Evolutionary conservation across 2,113 vertebrate species (phyloP).

Genomic region (Cynocephalus volans): DNA sequence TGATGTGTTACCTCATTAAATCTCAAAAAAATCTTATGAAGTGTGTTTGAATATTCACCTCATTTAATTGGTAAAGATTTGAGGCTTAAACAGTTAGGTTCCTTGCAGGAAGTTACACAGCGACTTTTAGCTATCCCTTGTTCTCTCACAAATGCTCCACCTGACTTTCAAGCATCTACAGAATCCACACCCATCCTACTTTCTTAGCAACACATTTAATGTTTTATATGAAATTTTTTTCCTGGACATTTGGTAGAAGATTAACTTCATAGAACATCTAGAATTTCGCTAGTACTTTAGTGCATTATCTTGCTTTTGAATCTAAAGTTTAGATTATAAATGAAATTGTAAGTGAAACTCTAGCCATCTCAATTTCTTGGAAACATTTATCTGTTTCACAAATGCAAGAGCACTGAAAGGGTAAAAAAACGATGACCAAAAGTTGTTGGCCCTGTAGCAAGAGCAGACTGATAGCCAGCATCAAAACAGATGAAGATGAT

Average conservation of each 20-base stretch:
- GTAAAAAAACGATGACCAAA: background rate
- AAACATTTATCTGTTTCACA: constrained; percentile 1
- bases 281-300: constrained; percentile 2
- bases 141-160: background rate
- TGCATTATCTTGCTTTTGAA: constrained; percentile 7
- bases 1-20: background rate
- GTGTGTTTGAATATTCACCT: background rate
- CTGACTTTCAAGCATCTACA: background rate
- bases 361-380: constrained; percentile 38
- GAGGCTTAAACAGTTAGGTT: background rate
- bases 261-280: constrained; percentile 44
- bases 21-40: background rate
- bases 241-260: background rate
- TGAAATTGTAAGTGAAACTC: constrained; percentile 59
- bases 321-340: constrained; percentile 64
- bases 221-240: background rate
- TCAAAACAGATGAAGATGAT: accelerated
- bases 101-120: background rate
- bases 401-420: constrained; percentile 15
- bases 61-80: background rate
- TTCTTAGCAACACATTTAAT: background rate
- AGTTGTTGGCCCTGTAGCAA: background rate
- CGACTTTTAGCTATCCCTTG: background rate
- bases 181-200: background rate
- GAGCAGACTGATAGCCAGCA: too few relatives aligned